These are phyloP conservation scores for Ferrisia virgata DNA, from an alignment of 2,888 invertebrate species.

Conservation along the genomic window DNA sequence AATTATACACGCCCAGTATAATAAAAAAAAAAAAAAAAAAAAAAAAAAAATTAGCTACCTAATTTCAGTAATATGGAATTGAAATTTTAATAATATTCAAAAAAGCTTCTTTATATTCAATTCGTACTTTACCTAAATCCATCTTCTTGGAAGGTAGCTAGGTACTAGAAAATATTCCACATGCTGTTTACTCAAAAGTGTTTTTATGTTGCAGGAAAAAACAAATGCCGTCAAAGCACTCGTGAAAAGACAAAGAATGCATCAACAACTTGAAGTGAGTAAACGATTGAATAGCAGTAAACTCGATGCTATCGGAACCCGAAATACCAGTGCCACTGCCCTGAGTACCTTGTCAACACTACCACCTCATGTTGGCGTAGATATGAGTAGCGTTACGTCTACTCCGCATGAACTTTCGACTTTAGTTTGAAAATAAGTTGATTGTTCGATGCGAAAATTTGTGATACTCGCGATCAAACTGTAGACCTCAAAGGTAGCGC, in stretches of 20 bases:
- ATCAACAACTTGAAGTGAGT: conserved; percentile 52
- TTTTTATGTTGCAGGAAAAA: conserved; percentile 60
- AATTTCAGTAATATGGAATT: too few species aligned
- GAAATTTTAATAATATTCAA: too few species aligned
- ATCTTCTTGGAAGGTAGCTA: too few species aligned
- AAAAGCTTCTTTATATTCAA: too few species aligned
- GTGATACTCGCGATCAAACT: too few species aligned
- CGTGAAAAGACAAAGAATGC: conserved; percentile 51
- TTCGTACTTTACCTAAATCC: too few species aligned
- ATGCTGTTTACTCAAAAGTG: background rate
- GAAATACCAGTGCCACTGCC: conserved; percentile 47
- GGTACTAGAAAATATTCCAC: too few species aligned
- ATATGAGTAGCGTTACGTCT: conserved; percentile 65
- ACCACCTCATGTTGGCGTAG: conserved; percentile 61
- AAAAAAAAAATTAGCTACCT: too few species aligned
- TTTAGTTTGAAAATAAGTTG: conserved; percentile 62
- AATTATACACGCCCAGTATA: too few species aligned
- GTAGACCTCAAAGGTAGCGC: too few species aligned
- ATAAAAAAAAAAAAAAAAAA: too few species aligned
- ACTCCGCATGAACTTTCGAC: conserved; percentile 68
- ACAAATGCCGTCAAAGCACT: conserved; percentile 74
- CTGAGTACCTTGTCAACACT: conserved; percentile 52
- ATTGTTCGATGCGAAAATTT: too few species aligned
- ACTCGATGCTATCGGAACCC: conserved; percentile 35
- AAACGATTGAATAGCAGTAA: conserved; percentile 40